Evolutionary conservation across 2,113 vertebrate species (phyloP).

Genomic region (Poicephalus meyeri): DNA sequence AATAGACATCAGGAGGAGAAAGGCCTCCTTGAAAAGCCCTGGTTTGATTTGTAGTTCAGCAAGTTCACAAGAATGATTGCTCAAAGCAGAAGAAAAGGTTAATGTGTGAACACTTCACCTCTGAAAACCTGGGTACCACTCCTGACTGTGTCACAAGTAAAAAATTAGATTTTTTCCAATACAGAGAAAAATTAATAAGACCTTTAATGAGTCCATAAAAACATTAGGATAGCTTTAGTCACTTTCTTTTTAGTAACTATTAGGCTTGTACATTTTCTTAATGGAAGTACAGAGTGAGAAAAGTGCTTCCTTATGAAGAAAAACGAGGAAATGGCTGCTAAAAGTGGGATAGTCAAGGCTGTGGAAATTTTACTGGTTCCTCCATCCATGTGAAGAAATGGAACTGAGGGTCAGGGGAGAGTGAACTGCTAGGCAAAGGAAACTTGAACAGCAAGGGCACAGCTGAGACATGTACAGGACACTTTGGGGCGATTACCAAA

Average conservation of each 20-base stretch:
- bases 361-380: not conserved
- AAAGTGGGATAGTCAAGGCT: constrained; percentile 11
- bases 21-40: not conserved
- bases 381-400: not conserved
- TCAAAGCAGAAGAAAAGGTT: constrained; percentile 40
- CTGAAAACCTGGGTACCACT: not conserved
- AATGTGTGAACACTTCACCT: not conserved
- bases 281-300: constrained; percentile 40
- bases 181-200: constrained; percentile 38
- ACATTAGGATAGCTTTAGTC: constrained; percentile 50
- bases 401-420: not conserved
- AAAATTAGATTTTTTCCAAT: constrained; percentile 59
- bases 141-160: constrained; percentile 36
- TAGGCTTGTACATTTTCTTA: constrained; percentile 59
- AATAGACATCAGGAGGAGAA: not conserved
- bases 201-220: constrained; percentile 62
- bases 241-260: constrained; percentile 55
- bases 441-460: not conserved
- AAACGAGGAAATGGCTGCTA: constrained; percentile 40
- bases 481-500: not conserved
- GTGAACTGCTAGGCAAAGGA: not conserved
- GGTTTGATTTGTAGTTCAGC: constrained; percentile 32
- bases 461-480: not conserved
- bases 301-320: constrained; percentile 52
- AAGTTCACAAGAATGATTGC: not conserved